These are phyloP conservation scores for Agonum fuliginosum DNA, from an alignment of 2,888 invertebrate genomes.

Conservation along the genomic window DNA sequence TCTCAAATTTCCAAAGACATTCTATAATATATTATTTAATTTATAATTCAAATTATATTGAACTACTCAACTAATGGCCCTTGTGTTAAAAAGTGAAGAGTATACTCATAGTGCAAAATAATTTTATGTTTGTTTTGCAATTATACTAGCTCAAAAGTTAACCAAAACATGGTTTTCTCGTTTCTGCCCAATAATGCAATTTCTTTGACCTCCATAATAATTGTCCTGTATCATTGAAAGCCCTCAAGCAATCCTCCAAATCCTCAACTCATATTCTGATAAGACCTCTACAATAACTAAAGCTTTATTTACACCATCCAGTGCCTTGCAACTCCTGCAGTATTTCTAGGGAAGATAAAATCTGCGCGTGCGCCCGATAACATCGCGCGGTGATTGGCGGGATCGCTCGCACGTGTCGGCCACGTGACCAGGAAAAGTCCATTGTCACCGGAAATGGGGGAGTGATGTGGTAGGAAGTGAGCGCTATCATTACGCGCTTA, in stretches of 20 bases:
- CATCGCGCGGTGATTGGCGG: conserved; percentile 12
- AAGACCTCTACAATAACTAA: background rate
- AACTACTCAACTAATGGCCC: no score
- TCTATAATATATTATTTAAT: no score
- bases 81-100: no score
- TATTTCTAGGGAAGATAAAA: conserved; percentile 25
- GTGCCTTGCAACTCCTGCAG: background rate
- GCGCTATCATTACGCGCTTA: conserved; percentile 68
- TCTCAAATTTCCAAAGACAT: no score
- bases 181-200: no score
- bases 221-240: background rate
- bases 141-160: no score
- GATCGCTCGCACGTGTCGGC: conserved; percentile 63
- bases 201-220: no score
- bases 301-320: background rate
- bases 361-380: conserved; percentile 33
- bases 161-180: no score
- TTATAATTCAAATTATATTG: no score
- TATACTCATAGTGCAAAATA: no score
- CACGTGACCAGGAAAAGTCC: conserved; percentile 63
- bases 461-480: conserved; percentile 46
- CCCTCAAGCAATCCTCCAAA: background rate
- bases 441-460: conserved; percentile 56
- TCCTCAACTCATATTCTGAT: background rate
- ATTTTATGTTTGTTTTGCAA: no score